Evolutionary conservation across 2,797 vertebrate species (phyloP).

Genomic region (Acrocephalus scirpaceus): DNA sequence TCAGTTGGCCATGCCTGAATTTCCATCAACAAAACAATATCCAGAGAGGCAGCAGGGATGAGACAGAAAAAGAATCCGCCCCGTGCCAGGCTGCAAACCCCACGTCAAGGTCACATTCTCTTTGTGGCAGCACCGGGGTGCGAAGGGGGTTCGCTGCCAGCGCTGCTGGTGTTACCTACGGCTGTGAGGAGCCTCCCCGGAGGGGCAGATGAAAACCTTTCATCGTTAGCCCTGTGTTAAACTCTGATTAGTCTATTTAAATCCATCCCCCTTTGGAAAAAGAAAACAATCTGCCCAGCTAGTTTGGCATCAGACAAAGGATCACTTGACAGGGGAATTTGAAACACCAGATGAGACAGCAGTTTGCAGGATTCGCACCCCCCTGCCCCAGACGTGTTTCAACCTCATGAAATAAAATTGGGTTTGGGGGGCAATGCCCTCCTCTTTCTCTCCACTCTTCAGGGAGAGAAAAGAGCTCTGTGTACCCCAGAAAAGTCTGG

Average conservation of each 20-base stretch:
- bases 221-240: constrained; percentile 64
- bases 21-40: constrained; percentile 34
- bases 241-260: constrained; percentile 68
- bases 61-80: constrained; percentile 50
- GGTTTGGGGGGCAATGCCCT: not conserved
- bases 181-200: not conserved
- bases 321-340: constrained; percentile 68
- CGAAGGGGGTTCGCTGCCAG: constrained; percentile 25
- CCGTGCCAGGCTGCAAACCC: constrained; percentile 30
- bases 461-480: not conserved
- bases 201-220: constrained; percentile 63
- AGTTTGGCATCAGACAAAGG: constrained; percentile 69
- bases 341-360: constrained; percentile 58
- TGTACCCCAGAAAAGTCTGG: not conserved
- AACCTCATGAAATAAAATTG: not conserved
- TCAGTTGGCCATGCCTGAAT: not conserved
- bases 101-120: constrained; percentile 59
- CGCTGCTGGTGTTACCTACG: not conserved
- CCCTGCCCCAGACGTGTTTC: not conserved
- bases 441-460: no score
- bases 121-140: not conserved
- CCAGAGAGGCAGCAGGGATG: constrained; percentile 10
- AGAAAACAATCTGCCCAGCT: constrained; percentile 70
- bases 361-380: constrained; percentile 36
- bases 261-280: constrained; percentile 63